phyloP scores from a whole-genome alignment of 1,140 invertebrate species.

The Nixonia krombeini region DNA sequence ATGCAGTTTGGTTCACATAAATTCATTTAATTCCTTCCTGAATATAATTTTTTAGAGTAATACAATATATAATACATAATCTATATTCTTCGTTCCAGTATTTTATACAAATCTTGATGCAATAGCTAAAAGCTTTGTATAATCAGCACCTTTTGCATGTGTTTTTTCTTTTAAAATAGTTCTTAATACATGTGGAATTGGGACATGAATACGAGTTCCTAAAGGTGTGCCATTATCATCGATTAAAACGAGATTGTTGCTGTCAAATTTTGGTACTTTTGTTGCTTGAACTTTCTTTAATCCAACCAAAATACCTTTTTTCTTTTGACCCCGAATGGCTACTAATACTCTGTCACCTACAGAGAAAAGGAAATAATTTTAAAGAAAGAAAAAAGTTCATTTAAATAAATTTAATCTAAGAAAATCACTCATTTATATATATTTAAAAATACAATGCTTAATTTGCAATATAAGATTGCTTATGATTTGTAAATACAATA shows the following conservation, averaged over 20 bases:
- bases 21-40: too few species aligned
- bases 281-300: conserved; percentile 86
- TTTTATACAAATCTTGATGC: conserved; percentile 88
- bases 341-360: conserved; percentile 91
- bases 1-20: too few species aligned
- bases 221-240: conserved; percentile 94
- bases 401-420: conserved; percentile 15
- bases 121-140: conserved; percentile 95
- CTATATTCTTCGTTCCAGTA: neutral
- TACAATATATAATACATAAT: too few species aligned
- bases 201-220: conserved; percentile 94
- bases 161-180: conserved; percentile 88
- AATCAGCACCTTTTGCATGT: conserved; percentile 88
- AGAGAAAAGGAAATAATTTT: conserved; percentile 47
- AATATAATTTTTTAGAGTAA: too few species aligned
- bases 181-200: conserved; percentile 93
- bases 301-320: conserved; percentile 95
- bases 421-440: too few species aligned
- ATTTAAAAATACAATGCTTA: too few species aligned
- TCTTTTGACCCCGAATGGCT: conserved; percentile 97
- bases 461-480: too few species aligned
- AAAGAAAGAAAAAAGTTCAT: too few species aligned
- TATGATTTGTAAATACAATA: too few species aligned
- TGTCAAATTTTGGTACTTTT: conserved; percentile 94
- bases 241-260: conserved; percentile 96